phyloP scores from a whole-genome alignment of 2,113 vertebrate genomes.

The Carlito syrichta region DNA sequence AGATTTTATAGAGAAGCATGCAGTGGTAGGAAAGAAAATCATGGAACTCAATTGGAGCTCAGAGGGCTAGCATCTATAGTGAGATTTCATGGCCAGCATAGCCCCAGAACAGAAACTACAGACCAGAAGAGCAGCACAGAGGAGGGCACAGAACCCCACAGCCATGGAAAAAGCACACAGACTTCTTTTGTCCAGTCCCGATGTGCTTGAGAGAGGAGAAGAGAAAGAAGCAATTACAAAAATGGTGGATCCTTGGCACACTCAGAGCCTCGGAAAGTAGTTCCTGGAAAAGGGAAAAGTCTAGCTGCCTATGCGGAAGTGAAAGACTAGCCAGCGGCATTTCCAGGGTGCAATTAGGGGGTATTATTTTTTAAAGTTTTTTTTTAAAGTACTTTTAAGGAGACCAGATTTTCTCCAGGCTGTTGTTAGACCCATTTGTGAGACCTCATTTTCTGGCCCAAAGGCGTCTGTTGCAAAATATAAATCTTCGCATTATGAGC shows the following conservation, averaged over 20 bases:
- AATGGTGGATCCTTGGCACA: not conserved
- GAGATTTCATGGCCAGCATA: not conserved
- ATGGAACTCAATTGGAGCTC: not conserved
- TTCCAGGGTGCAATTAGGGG: conserved; percentile 49
- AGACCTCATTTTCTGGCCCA: conserved; percentile 55
- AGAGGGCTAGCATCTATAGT: not conserved
- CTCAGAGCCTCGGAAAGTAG: conserved; percentile 18
- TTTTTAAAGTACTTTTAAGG: conserved; percentile 54
- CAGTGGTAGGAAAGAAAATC: not conserved
- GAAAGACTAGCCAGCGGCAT: conserved; percentile 31
- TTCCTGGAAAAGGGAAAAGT: conserved; percentile 9
- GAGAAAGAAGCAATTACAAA: not conserved
- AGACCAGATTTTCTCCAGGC: conserved; percentile 61
- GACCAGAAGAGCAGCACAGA: too few species aligned
- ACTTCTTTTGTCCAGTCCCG: not conserved
- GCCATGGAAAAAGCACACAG: not conserved
- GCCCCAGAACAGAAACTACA: too few species aligned
- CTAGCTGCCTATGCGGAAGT: conserved; percentile 38
- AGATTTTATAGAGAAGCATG: not conserved
- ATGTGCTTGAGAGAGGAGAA: not conserved
- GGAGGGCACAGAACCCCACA: not conserved
- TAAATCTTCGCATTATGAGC: conserved; percentile 55
- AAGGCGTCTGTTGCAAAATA: conserved; percentile 58
- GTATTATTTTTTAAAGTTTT: conserved; percentile 24
- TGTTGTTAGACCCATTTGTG: conserved; percentile 45